Percentiles rank a stretch among this genome's conserved stretches.
These are phyloP conservation scores for Ridgeia piscesae DNA, from an alignment of 1,140 invertebrate genomes.

Conservation along the genomic window DNA sequence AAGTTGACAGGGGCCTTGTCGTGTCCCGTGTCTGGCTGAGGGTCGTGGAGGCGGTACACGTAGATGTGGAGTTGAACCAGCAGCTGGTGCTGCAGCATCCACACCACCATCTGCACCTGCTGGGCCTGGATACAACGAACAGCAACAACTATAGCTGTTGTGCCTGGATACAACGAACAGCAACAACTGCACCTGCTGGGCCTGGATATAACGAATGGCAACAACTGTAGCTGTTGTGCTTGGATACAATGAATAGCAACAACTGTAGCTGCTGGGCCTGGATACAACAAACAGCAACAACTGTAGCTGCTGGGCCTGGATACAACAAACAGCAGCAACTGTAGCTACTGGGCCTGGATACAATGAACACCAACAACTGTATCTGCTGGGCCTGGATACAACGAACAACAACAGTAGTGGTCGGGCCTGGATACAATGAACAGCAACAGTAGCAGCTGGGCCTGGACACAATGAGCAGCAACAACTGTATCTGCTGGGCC, in stretches of 20 bases:
- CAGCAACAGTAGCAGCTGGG: background rate
- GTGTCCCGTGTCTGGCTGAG: background rate
- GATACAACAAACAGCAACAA: too few species aligned
- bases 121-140: constrained; percentile 47
- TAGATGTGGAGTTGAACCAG: constrained; percentile 92
- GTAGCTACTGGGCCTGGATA: too few species aligned
- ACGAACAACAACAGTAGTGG: too few species aligned
- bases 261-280: too few species aligned
- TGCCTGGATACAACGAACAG: constrained; percentile 5
- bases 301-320: too few species aligned
- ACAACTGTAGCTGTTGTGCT: background rate
- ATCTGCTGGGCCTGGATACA: too few species aligned
- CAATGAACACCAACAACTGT: too few species aligned
- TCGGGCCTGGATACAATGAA: background rate
- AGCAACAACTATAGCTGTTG: background rate
- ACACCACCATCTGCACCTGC: constrained; percentile 82
- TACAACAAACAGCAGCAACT: too few species aligned
- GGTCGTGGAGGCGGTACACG: constrained; percentile 75
- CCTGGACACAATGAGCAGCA: too few species aligned
- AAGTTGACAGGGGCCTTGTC: background rate
- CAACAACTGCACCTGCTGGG: background rate
- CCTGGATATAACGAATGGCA: background rate
- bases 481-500: too few species aligned
- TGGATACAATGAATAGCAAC: too few species aligned
- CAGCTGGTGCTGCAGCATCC: constrained; percentile 86